Evolutionary conservation across 2,888 invertebrate genomes (phyloP).

Genomic region (Morinoia aosen): DNA sequence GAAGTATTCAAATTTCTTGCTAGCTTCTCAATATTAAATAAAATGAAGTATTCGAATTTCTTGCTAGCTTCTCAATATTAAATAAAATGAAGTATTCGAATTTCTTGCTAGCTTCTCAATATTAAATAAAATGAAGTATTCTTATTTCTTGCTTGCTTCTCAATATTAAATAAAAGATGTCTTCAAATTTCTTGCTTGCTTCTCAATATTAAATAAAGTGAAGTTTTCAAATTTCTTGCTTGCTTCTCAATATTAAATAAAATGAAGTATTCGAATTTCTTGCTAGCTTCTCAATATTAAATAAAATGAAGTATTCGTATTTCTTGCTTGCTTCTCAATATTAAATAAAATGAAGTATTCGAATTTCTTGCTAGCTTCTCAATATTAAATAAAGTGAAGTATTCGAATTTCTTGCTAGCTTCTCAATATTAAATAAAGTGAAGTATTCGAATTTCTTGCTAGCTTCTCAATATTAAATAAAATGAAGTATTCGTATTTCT

Average conservation of each 20-base stretch:
- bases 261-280: background rate
- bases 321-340: background rate
- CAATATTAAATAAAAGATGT: background rate
- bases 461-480: background rate
- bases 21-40: background rate
- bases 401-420: background rate
- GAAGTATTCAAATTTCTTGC: background rate
- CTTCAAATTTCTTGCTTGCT: background rate
- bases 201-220: background rate
- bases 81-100: background rate
- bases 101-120: background rate
- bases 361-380: background rate
- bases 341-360: background rate
- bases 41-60: background rate
- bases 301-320: background rate
- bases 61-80: background rate
- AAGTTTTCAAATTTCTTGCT: background rate
- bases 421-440: background rate
- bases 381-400: background rate
- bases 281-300: background rate
- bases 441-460: background rate
- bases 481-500: background rate
- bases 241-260: background rate
- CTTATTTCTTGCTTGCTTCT: background rate
- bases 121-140: background rate